A percentile compares a stretch with the other conserved stretches of the same genome.
phyloP scores from a whole-genome alignment of 2,113 vertebrate species.

The Sinocyclocheilus maitianheensis region DNA sequence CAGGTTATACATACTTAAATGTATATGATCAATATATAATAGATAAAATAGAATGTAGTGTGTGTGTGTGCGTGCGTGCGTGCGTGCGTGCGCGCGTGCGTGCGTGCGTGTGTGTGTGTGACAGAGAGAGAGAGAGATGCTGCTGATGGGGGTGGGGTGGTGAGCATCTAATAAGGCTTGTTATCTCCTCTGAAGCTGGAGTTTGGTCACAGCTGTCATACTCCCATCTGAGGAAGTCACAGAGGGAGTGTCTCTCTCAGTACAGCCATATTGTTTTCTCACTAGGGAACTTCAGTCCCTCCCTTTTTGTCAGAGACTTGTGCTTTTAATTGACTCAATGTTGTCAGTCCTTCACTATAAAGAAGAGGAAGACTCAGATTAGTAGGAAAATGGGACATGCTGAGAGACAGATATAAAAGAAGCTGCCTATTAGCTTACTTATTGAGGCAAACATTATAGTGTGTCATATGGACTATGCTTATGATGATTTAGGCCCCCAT shows the following conservation, averaged over 20 bases:
- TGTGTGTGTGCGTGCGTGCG: background rate
- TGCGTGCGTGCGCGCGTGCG: background rate
- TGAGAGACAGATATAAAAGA: slow-evolving; percentile 29
- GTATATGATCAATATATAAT: background rate
- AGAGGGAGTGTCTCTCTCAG: slow-evolving; percentile 71
- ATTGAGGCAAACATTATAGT: background rate
- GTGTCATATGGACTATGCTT: too few species aligned
- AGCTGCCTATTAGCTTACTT: background rate
- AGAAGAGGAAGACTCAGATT: slow-evolving; percentile 55
- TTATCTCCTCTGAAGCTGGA: slow-evolving; percentile 72
- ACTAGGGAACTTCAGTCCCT: slow-evolving; percentile 67
- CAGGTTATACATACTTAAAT: background rate
- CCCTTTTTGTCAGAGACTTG: slow-evolving; percentile 67
- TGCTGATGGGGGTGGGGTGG: slow-evolving; percentile 49
- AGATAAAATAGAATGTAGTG: background rate
- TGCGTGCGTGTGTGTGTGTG: background rate
- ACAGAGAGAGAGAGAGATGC: background rate
- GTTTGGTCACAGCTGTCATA: slow-evolving; percentile 78
- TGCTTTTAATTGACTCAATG: slow-evolving; percentile 77
- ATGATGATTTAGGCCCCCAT: too few species aligned
- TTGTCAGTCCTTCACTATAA: slow-evolving; percentile 64
- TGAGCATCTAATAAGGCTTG: slow-evolving; percentile 70
- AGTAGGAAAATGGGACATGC: background rate
- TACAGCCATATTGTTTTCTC: slow-evolving; percentile 73
- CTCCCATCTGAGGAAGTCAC: slow-evolving; percentile 77